Percentiles rank a stretch among this genome's conserved stretches.
Evolutionary conservation across 2,797 vertebrate species (phyloP).

Genomic region (Mormyrops attenuatus): DNA sequence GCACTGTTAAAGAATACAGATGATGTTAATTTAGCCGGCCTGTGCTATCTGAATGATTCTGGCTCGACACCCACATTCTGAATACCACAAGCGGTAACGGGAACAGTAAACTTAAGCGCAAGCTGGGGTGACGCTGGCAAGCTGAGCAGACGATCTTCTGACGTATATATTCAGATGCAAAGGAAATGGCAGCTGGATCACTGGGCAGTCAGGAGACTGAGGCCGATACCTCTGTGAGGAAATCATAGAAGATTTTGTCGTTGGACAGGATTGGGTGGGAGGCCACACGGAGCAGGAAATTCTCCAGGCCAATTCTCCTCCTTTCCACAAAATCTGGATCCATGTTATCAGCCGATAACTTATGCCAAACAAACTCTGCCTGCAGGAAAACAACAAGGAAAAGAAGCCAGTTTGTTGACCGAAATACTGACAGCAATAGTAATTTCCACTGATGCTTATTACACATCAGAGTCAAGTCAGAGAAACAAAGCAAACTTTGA

Average conservation of each 20-base stretch:
- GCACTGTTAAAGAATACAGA: background rate
- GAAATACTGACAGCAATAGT: background rate
- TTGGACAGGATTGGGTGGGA: slow-evolving; percentile 80
- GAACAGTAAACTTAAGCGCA: background rate
- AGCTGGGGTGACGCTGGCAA: background rate
- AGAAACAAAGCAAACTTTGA: background rate
- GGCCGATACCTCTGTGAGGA: slow-evolving; percentile 79
- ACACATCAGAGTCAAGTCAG: background rate
- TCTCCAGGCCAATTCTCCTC: slow-evolving; percentile 85
- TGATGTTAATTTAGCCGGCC: background rate
- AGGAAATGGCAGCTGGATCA: background rate
- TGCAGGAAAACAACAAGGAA: slow-evolving; percentile 41
- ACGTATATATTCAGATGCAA: background rate
- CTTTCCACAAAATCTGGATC: slow-evolving; percentile 96
- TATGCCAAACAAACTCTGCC: slow-evolving; percentile 98
- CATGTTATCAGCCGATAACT: slow-evolving; percentile 94
- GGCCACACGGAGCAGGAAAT: slow-evolving; percentile 85
- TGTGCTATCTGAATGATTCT: background rate
- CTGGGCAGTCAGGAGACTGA: background rate
- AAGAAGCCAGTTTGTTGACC: background rate
- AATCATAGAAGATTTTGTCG: slow-evolving; percentile 81
- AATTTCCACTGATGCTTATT: background rate
- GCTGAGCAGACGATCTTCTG: background rate
- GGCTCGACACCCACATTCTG: background rate
- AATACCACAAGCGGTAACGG: background rate